Evolutionary conservation across 1,140 invertebrate genomes (phyloP).

Genomic region (Delia radicum): DNA sequence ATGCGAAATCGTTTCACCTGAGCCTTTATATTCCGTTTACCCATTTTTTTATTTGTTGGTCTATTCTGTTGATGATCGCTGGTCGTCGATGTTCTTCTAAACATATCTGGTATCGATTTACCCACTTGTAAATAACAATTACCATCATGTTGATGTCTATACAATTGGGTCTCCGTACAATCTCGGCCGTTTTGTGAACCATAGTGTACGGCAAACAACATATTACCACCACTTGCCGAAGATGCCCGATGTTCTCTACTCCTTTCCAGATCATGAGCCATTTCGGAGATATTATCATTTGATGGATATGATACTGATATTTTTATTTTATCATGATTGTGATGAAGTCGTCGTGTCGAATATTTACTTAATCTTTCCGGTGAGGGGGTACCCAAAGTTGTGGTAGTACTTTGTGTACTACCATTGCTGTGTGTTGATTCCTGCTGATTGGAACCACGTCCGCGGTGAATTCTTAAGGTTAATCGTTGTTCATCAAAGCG

Average conservation of each 20-base stretch:
- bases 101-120: conserved; percentile 58
- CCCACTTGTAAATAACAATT: conserved; percentile 60
- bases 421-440: conserved; percentile 52
- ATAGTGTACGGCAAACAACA: conserved; percentile 46
- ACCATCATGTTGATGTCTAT: conserved; percentile 55
- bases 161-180: conserved; percentile 43
- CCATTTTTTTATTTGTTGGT: conserved; percentile 65
- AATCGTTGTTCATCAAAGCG: conserved; percentile 84
- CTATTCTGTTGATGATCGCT: conserved; percentile 51
- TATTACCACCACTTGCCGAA: conserved; percentile 35
- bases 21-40: conserved; percentile 57
- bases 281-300: conserved; percentile 66
- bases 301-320: conserved; percentile 82
- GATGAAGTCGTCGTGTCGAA: conserved; percentile 54
- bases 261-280: conserved; percentile 34
- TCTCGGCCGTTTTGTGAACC: conserved; percentile 43
- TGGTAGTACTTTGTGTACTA: conserved; percentile 52
- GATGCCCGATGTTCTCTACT: conserved; percentile 29
- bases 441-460: conserved; percentile 56
- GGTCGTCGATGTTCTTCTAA: conserved; percentile 54
- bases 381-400: conserved; percentile 49
- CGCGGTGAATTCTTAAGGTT: conserved; percentile 88
- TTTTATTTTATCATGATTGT: conserved; percentile 73
- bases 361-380: conserved; percentile 49
- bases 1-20: conserved; percentile 67